A percentile compares a stretch with the other conserved stretches of the same genome.
These are phyloP conservation scores for Pseudomyrmex concolor DNA, from an alignment of 1,140 invertebrate species.

Conservation along the genomic window DNA sequence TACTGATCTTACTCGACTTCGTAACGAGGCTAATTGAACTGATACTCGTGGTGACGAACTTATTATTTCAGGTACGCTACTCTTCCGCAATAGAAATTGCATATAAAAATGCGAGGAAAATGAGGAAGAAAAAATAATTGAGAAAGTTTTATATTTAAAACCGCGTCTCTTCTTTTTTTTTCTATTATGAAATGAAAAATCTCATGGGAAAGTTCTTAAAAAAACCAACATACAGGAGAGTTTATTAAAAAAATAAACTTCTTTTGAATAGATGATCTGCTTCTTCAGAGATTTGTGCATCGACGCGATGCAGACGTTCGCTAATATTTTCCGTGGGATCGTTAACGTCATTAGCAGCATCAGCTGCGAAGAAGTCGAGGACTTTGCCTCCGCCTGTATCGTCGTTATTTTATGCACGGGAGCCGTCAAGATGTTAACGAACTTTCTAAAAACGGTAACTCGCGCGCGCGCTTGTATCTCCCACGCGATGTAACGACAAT, in stretches of 20 bases:
- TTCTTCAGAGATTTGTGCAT: slow-evolving; percentile 77
- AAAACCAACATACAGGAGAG: no score
- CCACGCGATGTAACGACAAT: background rate
- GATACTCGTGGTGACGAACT: slow-evolving; percentile 71
- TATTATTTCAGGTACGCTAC: slow-evolving; percentile 70
- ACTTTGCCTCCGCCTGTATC: slow-evolving; percentile 76
- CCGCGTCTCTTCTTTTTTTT: no score
- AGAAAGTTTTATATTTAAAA: no score
- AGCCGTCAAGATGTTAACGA: slow-evolving; percentile 67
- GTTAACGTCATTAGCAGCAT: slow-evolving; percentile 75
- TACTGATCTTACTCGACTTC: slow-evolving; percentile 77
- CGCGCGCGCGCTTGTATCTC: background rate
- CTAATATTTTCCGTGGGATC: slow-evolving; percentile 74
- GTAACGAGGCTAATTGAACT: slow-evolving; percentile 74
- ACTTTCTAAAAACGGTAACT: slow-evolving; percentile 68
- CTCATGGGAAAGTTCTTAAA: no score
- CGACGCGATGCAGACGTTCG: slow-evolving; percentile 78
- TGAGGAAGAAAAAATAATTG: no score
- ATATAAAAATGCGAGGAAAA: no score
- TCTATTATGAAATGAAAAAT: no score
- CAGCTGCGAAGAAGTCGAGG: slow-evolving; percentile 77
- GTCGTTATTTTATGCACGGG: slow-evolving; percentile 77
- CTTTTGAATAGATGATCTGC: slow-evolving; percentile 68
- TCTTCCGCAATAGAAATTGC: background rate
- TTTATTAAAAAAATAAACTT: background rate